phyloP scores from a whole-genome alignment of 35 echinoderm and acorn worm species.

The Holothuria glaberrima region DNA sequence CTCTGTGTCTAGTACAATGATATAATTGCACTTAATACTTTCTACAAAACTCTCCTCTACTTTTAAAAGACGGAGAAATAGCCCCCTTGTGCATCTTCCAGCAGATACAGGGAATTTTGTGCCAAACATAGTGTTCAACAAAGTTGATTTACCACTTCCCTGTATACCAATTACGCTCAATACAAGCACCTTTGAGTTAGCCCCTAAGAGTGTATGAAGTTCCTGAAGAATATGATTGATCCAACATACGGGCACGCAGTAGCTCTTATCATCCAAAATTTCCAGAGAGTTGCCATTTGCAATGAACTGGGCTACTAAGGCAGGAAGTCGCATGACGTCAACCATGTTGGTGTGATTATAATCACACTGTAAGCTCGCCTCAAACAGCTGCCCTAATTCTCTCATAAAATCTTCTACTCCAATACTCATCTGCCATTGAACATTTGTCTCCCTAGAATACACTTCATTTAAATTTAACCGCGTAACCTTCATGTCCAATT shows the following conservation, averaged over 20 bases:
- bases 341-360: background rate
- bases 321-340: background rate
- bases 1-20: slow-evolving; percentile 26
- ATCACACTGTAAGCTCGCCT: background rate
- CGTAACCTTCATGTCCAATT: background rate
- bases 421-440: background rate
- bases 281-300: background rate
- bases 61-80: background rate
- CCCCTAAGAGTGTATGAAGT: too few species aligned
- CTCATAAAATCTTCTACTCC: slow-evolving; percentile 23
- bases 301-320: background rate
- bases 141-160: slow-evolving; percentile 8
- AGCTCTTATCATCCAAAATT: background rate
- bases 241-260: background rate
- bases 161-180: background rate
- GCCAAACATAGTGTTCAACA: slow-evolving; percentile 11
- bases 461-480: too few species aligned
- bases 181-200: background rate
- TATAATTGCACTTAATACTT: background rate
- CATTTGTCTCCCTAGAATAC: background rate
- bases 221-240: background rate
- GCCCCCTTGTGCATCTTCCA: background rate
- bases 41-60: background rate
- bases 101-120: background rate
- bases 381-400: slow-evolving; percentile 36